Evolutionary conservation across 2,797 vertebrate species (phyloP), one percentile per base, ranked within the genome.

Genomic region (Basileuterus tristriatus): DNA sequence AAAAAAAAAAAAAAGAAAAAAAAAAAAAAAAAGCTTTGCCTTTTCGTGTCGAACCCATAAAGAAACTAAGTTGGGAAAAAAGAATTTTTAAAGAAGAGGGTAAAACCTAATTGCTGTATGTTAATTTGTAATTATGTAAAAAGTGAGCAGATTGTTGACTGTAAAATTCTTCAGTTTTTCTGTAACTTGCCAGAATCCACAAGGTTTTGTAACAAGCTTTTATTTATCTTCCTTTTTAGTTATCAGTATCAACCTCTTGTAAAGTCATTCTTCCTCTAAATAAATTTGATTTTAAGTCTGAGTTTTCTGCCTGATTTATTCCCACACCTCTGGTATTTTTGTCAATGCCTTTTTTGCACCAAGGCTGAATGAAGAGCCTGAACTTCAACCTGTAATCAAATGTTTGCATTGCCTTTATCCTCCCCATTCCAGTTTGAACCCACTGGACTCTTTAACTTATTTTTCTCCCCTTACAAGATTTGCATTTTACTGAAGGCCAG

Each of bases 181-280:
- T 98, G 98, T 98, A 98, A 98, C 97, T 98, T 97, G 89, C 89
- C 93, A 93, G 94, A 94, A 94, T 91, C 91, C 72, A 85, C 92
- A 92, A 91, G 96, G 94, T 98, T 99, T 99, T 99, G 98, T 99
- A 99, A 98, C 97, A 97, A 98, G 97, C 97, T 98, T 98, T 99
- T 99, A 99, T 99, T 99, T 99, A 99, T 99, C 98, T 98, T 97
- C 97, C 97, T 97, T 97, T 97, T 96, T 97, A 98, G 98, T 96
- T 97, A 98, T 52, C 81, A 87, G 96, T 96, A 97, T 94, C 96
- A 96, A 97, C 93, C 87, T 97, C 98, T 98, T 98, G 98, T 98
- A 98, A 98, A 98, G 98, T 97, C 63, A 89, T 98, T 98, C 78
- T 88, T 97, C 96, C 97, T 98, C 96, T 97, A 98, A 99, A 98